Base-by-base conservation (phyloP, 2,888 invertebrate species). In the Lithophane semibrunnea region DNA sequence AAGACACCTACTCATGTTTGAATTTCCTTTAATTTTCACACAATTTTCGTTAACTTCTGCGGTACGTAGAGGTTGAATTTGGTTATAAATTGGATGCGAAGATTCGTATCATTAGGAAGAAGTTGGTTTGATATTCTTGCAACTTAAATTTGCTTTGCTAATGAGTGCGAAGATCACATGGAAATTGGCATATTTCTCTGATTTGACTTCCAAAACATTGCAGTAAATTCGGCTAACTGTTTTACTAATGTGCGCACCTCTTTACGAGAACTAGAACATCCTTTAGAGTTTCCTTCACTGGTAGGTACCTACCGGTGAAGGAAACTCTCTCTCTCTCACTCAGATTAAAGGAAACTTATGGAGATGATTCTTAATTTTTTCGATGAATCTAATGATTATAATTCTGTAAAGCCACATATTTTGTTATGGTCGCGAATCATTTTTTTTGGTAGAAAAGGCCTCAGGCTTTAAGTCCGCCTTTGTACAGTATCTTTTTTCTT, bases 61-160 rank as follows among this genome's bases (percentile, higher is more conserved):
- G 44, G 37, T 21, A 44, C n/a, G 9, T 60, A n/a, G 18, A 16
- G 37, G 49, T 63, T 67, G 52, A 67, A 80, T 77, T 63, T 71
- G 44, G 71, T 82, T 77, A 67, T 75, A 80, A 79, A 80, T 68
- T 64, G 44, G 66, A 63, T 56, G 42, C 29, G 9, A 79, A 79
- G 79, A 79, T 79, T 49, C 56, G 21, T 80, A 80, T 80, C 79
- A 56, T 56, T 67, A 61, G 8, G 65, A 60, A 66, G 60, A 79
- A 73, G 65, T 80, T 79, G 60, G 80, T 49, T 37, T 79, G 37
- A 74, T 80, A 42, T 79, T 74, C 66, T 79, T 49, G 79, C n/a
- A 67, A 79, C 60, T 74, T 79, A 66, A 79, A 80, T 80, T 80
- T 61, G 67, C 60, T 79, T 80, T 56, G 73, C 29, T 79, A 80